Percentiles rank a stretch among this genome's conserved stretches.
Evolutionary conservation across 2,888 invertebrate species (phyloP).

Genomic region (Drosophila leonis): DNA sequence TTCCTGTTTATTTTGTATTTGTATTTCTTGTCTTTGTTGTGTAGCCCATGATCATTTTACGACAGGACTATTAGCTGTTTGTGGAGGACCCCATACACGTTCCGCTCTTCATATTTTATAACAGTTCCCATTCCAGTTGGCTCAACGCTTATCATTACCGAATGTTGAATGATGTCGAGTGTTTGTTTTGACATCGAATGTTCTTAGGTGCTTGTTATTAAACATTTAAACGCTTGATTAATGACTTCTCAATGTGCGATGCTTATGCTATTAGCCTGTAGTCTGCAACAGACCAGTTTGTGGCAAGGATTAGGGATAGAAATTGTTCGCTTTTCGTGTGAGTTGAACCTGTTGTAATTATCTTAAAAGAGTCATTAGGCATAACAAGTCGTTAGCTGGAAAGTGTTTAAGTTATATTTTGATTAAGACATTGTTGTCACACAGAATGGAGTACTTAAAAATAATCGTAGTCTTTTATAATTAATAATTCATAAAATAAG

Average conservation of each 20-base stretch:
- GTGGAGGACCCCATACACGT: constrained; percentile 26
- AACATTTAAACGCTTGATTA: constrained; percentile 74
- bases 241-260: constrained; percentile 62
- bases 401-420: not conserved
- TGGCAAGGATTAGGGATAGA: constrained; percentile 9
- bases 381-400: not conserved
- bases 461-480: not conserved
- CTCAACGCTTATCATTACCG: constrained; percentile 75
- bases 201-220: constrained; percentile 63
- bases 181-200: constrained; percentile 84
- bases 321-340: constrained; percentile 1
- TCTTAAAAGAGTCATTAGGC: constrained; percentile 27
- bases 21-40: constrained; percentile 9
- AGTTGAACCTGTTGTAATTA: not conserved
- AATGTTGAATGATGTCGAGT: constrained; percentile 84
- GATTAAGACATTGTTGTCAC: too few species aligned
- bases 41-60: constrained; percentile 50
- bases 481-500: not conserved
- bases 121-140: constrained; percentile 26
- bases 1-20: constrained; percentile 51
- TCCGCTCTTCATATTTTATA: constrained; percentile 50
- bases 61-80: constrained; percentile 37
- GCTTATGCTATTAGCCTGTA: constrained; percentile 26
- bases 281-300: constrained; percentile 8
- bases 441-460: too few species aligned